These are phyloP conservation scores for Helostoma temminkii DNA, from an alignment of 2,797 vertebrate species.

Conservation along the genomic window DNA sequence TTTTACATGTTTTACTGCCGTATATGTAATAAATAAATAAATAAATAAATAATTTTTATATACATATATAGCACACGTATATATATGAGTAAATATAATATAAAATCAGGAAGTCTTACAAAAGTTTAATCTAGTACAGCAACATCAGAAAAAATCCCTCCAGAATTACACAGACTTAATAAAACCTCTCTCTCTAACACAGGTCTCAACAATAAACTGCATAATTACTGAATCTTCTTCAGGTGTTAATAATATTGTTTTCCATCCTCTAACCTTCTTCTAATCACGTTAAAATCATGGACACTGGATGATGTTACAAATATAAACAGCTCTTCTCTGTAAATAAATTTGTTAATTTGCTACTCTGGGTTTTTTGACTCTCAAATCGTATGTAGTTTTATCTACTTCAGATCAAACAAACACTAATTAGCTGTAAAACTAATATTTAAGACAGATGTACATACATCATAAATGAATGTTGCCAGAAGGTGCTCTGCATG, in stretches of 20 bases:
- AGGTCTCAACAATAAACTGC: not conserved
- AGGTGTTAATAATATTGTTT: not conserved
- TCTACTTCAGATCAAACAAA: slow-evolving; percentile 18
- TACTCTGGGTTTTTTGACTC: not conserved
- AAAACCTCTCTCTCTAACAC: not conserved
- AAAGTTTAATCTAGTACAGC: not conserved
- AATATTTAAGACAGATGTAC: not conserved
- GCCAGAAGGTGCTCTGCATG: slow-evolving; percentile 33
- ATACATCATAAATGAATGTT: slow-evolving; percentile 19
- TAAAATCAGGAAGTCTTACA: not conserved
- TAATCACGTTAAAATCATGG: not conserved
- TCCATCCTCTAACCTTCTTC: not conserved
- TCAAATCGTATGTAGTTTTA: slow-evolving; percentile 2
- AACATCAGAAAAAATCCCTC: not conserved
- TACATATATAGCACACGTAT: too few species aligned
- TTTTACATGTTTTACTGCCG: slow-evolving; percentile 55
- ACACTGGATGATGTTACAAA: not conserved
- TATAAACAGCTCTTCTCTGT: not conserved
- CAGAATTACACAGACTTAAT: too few species aligned
- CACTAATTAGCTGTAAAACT: not conserved
- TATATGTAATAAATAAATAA: too few species aligned
- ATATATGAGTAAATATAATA: too few species aligned
- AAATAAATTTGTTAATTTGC: slow-evolving; percentile 3
- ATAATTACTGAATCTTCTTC: not conserved
- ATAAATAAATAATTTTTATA: too few species aligned